phyloP scores from a whole-genome alignment of 2,888 invertebrate genomes.

The Erpobdella octoculata region DNA sequence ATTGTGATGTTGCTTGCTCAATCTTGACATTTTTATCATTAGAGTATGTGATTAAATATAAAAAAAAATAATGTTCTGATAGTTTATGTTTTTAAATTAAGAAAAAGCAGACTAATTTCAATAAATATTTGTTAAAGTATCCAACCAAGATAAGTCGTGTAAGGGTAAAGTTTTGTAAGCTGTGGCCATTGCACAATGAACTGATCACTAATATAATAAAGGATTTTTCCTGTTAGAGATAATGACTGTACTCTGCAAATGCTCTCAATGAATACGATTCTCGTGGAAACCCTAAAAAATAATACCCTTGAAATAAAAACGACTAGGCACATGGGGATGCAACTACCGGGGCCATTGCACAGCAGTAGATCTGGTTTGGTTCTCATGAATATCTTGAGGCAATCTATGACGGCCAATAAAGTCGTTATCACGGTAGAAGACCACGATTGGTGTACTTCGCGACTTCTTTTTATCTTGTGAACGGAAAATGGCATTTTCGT shows the following conservation, averaged over 20 bases:
- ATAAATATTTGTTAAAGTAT: constrained; percentile 31
- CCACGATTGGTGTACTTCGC: constrained; percentile 80
- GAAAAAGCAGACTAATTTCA: background rate
- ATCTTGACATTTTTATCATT: too few relatives aligned
- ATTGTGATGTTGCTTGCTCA: too few relatives aligned
- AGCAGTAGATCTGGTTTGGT: constrained; percentile 72
- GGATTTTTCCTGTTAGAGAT: constrained; percentile 78
- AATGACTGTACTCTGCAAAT: constrained; percentile 81
- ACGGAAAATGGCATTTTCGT: constrained; percentile 46
- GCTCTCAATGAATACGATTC: constrained; percentile 86
- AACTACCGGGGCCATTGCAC: constrained; percentile 93
- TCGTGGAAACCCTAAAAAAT: constrained; percentile 50
- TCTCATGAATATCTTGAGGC: constrained; percentile 63
- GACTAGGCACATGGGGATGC: constrained; percentile 77
- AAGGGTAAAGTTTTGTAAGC: constrained; percentile 62
- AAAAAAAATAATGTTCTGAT: too few relatives aligned
- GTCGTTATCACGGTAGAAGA: constrained; percentile 71
- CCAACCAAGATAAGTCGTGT: constrained; percentile 70
- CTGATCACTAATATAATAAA: constrained; percentile 71
- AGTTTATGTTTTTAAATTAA: background rate
- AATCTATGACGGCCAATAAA: constrained; percentile 62
- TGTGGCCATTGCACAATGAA: constrained; percentile 88
- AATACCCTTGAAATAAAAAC: constrained; percentile 64
- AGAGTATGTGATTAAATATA: too few relatives aligned
- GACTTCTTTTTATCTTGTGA: constrained; percentile 68